A percentile compares a stretch with the other conserved stretches of the same genome.
phyloP scores from a whole-genome alignment of 1,140 invertebrate species.

The Drosophila bocki region DNA sequence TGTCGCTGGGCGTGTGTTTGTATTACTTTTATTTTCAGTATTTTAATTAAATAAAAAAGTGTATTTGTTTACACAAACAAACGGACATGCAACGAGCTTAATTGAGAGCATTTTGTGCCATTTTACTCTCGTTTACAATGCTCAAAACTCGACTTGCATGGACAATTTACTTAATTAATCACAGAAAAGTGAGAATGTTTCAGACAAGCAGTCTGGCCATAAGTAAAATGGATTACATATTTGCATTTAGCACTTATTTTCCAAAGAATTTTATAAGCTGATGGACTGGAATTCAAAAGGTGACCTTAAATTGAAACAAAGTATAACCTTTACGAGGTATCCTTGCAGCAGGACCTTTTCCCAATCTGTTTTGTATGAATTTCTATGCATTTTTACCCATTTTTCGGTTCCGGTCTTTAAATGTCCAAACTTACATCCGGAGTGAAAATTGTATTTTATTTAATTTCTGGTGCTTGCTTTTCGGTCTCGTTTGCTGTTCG shows the following conservation, averaged over 20 bases:
- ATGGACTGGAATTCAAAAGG: not conserved
- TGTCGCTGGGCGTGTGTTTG: conserved; percentile 12
- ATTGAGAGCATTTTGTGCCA: conserved; percentile 43
- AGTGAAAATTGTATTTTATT: conserved; percentile 37
- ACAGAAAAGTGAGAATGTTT: conserved; percentile 4
- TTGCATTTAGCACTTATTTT: not conserved
- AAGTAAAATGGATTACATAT: conserved; percentile 7
- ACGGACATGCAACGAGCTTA: conserved; percentile 29
- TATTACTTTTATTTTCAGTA: conserved; percentile 46
- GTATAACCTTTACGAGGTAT: not conserved
- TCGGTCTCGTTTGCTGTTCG: conserved; percentile 14
- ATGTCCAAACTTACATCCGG: conserved; percentile 52
- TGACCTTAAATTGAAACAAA: not conserved
- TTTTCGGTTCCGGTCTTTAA: conserved; percentile 45
- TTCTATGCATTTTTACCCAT: conserved; percentile 12
- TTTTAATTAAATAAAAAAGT: conserved; percentile 57
- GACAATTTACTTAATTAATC: conserved; percentile 35
- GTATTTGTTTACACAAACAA: conserved; percentile 32
- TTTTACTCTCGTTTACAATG: conserved; percentile 23
- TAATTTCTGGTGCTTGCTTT: conserved; percentile 25
- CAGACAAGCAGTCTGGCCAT: not conserved
- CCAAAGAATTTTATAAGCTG: not conserved
- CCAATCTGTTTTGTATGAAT: not conserved
- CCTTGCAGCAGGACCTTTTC: not conserved
- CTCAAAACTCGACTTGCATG: conserved; percentile 8